phyloP scores from a whole-genome alignment of 1,140 invertebrate genomes.

The Ectropis grisescens region DNA sequence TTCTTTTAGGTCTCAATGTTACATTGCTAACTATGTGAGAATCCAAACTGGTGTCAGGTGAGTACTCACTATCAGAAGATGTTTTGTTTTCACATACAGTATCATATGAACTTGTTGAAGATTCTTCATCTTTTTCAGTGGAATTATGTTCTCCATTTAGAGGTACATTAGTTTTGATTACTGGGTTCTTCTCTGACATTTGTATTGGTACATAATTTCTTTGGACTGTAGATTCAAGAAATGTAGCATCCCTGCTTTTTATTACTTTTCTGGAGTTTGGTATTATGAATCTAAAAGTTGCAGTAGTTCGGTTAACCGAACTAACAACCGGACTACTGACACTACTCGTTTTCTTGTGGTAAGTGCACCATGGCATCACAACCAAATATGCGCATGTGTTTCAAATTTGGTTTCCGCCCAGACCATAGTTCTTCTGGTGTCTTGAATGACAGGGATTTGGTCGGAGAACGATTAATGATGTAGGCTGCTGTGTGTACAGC shows the following conservation, averaged over 20 bases:
- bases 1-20: slow-evolving; percentile 9
- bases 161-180: too few species aligned
- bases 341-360: slow-evolving; percentile 18
- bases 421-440: slow-evolving; percentile 29
- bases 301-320: too few species aligned
- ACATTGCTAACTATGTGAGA: slow-evolving; percentile 6
- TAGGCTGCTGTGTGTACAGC: slow-evolving; percentile 16
- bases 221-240: slow-evolving; percentile 21
- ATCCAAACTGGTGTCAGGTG: slow-evolving; percentile 9
- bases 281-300: slow-evolving; percentile 6
- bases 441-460: slow-evolving; percentile 5
- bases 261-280: slow-evolving; percentile 12
- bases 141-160: too few species aligned
- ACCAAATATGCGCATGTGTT: slow-evolving; percentile 27
- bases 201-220: slow-evolving; percentile 17
- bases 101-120: slow-evolving; percentile 2
- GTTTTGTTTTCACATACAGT: slow-evolving; percentile 2
- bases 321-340: too few species aligned
- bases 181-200: slow-evolving; percentile 7
- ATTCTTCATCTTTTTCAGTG: slow-evolving; percentile 1
- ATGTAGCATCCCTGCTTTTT: slow-evolving; percentile 23
- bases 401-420: slow-evolving; percentile 20
- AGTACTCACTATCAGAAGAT: slow-evolving; percentile 12
- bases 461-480: slow-evolving; percentile 16
- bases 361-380: slow-evolving; percentile 24